Conservation (phyloP, 2,888 invertebrate species). For the Galeopsomyia nigrocyanea region DNA sequence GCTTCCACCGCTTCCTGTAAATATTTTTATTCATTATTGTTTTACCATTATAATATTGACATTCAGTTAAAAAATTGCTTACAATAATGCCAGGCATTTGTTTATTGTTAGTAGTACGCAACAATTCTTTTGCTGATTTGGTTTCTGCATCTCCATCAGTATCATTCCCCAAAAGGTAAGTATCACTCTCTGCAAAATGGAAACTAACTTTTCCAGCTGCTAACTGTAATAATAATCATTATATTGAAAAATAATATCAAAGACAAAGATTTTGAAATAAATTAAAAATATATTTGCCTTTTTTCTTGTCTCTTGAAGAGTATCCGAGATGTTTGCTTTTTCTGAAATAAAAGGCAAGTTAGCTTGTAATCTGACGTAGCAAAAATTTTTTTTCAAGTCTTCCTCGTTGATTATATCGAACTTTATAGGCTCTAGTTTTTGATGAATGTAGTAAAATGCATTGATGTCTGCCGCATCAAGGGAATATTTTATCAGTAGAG, state of each 20-base stretch:
- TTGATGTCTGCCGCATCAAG: conserved; percentile 73
- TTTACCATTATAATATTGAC: not conserved
- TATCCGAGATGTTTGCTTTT: conserved; percentile 70
- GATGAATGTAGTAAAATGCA: conserved; percentile 79
- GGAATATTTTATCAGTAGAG: conserved; percentile 75
- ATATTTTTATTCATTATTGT: not conserved
- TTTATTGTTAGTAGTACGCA: conserved; percentile 29
- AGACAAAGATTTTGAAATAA: conserved; percentile 7
- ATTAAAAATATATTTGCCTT: conserved; percentile 67
- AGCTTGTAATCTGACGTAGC: conserved; percentile 79
- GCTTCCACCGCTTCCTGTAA: conserved; percentile 74
- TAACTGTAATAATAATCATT: conserved; percentile 67
- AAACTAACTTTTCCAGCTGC: conserved; percentile 82
- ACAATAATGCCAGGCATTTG: conserved; percentile 28
- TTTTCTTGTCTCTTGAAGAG: conserved; percentile 78
- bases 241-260: not conserved
- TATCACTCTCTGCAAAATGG: conserved; percentile 75
- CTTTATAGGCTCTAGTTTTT: conserved; percentile 77
- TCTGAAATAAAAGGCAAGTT: conserved; percentile 77
- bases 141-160: conserved; percentile 67
- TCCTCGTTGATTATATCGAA: conserved; percentile 76
- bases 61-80: conserved; percentile 19
- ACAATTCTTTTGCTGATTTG: conserved; percentile 39
- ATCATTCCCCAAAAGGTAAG: conserved; percentile 77
- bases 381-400: conserved; percentile 78